Evolutionary conservation across 1,140 invertebrate species (phyloP), one percentile per base, ranked within the genome.

Genomic region (Dinoponera quadriceps): DNA sequence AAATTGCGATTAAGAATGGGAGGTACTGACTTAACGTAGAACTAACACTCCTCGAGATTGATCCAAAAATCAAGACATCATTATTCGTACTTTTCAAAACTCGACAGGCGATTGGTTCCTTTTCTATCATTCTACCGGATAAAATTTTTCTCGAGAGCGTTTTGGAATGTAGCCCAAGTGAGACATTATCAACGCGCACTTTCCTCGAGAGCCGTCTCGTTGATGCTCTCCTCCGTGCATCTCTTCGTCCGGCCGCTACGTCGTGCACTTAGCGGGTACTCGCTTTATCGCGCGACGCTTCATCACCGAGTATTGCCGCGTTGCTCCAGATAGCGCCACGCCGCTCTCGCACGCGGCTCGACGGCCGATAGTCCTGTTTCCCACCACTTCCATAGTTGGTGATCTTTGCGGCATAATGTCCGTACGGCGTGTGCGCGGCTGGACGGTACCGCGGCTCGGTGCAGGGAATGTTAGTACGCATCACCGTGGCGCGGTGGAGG

Each of bases 301-400:
- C 25, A 29, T 80, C 51, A 86, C 51, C 59, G 22, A 74, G 80
- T 87, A 14, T 74, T 1, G 27, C 29, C 22, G 55, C 25, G 49
- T 74, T 51, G 59, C 74, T 78, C 57, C 27, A 92, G 92, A 93
- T 91, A 91, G 92, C 92, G 92, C 92, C 90, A 93, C 91, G n/a
- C 29, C 33, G 80, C 57, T 66, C 54, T 77, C 60, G n/a, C 25
- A 33, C 33, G 25, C 62, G n/a, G 20, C 55, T 62, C 51, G 81
- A 63, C 29, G 65, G 66, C 51, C 51, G 22, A 69, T 51, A 81
- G 66, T 73, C 60, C 65, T 62, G 72, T 74, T 66, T 82, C 73
- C 85, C 86, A 87, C 74, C 82, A 74, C 75, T 87, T 87, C 86
- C 86, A 87, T 92, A 92, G 91, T 92, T 92, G 92, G 92, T 85